These are phyloP conservation scores for Brachyistius frenatus DNA, from an alignment of 2,113 vertebrate genomes.

Conservation along the genomic window DNA sequence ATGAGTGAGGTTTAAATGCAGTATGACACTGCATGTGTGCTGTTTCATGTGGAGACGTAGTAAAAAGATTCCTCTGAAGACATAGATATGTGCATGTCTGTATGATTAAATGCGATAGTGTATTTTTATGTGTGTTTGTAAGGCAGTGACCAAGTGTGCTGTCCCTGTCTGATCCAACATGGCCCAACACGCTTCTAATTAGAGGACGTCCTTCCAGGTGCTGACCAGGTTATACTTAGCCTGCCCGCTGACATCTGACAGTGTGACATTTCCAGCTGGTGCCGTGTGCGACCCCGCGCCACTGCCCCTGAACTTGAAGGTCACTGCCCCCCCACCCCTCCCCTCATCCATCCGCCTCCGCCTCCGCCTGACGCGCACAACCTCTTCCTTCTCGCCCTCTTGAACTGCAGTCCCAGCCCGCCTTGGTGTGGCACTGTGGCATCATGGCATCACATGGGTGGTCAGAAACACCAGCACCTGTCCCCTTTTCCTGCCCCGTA, in stretches of 20 bases:
- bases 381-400: constrained; percentile 42
- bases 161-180: constrained; percentile 85
- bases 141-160: constrained; percentile 71
- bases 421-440: constrained; percentile 64
- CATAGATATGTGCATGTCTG: constrained; percentile 15
- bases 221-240: constrained; percentile 85
- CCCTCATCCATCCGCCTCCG: neutral
- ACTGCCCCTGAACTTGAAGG: constrained; percentile 81
- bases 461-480: constrained; percentile 69
- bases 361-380: constrained; percentile 2
- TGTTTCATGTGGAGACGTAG: constrained; percentile 15
- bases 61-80: constrained; percentile 10
- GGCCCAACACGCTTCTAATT: constrained; percentile 86
- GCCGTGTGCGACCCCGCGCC: constrained; percentile 70
- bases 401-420: constrained; percentile 58
- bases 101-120: constrained; percentile 34
- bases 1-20: neutral
- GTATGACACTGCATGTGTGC: neutral
- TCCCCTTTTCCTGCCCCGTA: constrained; percentile 70
- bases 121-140: constrained; percentile 68
- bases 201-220: constrained; percentile 88
- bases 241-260: constrained; percentile 82
- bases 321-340: constrained; percentile 28
- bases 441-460: constrained; percentile 62
- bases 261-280: constrained; percentile 88